phyloP scores from a whole-genome alignment of 2,797 vertebrate species.

The Characodon lateralis region DNA sequence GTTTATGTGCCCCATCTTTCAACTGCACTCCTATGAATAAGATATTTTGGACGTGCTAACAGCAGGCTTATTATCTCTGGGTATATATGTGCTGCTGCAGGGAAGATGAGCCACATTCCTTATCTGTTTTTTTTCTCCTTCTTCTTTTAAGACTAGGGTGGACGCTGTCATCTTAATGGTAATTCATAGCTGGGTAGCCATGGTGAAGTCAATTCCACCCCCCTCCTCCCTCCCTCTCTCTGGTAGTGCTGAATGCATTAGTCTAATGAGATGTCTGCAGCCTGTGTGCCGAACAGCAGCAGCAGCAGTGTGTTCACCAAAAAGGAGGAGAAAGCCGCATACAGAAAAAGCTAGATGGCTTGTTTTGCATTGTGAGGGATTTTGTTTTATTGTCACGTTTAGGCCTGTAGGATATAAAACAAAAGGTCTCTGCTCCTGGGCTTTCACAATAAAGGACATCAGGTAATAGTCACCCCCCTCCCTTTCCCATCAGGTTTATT shows the following conservation, averaged over 20 bases:
- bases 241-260: slow-evolving; percentile 95
- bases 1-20: slow-evolving; percentile 85
- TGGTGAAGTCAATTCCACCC: slow-evolving; percentile 88
- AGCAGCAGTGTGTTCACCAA: slow-evolving; percentile 49
- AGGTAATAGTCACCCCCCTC: slow-evolving; percentile 61
- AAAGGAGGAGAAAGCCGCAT: slow-evolving; percentile 63
- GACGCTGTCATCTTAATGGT: slow-evolving; percentile 92
- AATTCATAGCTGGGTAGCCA: slow-evolving; percentile 94
- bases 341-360: slow-evolving; percentile 81
- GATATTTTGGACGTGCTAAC: slow-evolving; percentile 7
- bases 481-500: slow-evolving; percentile 47
- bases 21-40: slow-evolving; percentile 22
- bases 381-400: slow-evolving; percentile 62
- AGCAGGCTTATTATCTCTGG: slow-evolving; percentile 1
- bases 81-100: slow-evolving; percentile 20
- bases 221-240: slow-evolving; percentile 70
- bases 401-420: slow-evolving; percentile 51
- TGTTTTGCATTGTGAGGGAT: slow-evolving; percentile 76
- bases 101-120: slow-evolving; percentile 12
- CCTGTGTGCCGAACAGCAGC: slow-evolving; percentile 75
- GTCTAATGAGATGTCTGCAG: slow-evolving; percentile 97
- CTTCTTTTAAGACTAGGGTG: slow-evolving; percentile 76
- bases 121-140: slow-evolving; percentile 15
- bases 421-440: slow-evolving; percentile 59
- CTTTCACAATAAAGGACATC: slow-evolving; percentile 65